Evolutionary conservation across 2,113 vertebrate genomes (phyloP).

Genomic region (Triplophysa siluroides): DNA sequence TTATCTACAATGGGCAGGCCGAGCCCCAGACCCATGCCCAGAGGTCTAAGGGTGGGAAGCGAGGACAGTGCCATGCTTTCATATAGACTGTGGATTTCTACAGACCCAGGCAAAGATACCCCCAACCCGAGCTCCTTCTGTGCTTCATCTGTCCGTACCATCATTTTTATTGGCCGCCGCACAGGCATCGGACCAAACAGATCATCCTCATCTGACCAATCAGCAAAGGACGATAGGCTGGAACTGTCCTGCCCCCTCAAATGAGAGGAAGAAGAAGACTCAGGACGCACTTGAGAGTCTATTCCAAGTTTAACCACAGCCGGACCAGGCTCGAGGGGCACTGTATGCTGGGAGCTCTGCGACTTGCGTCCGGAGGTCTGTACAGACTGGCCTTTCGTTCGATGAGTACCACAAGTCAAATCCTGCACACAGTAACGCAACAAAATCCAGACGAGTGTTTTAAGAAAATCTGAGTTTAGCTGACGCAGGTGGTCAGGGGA

Average conservation of each 20-base stretch:
- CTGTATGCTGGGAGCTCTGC: slow-evolving; percentile 68
- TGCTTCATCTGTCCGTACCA: slow-evolving; percentile 62
- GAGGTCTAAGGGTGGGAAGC: slow-evolving; percentile 73
- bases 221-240: slow-evolving; percentile 80
- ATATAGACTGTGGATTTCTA: slow-evolving; percentile 78
- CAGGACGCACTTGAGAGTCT: slow-evolving; percentile 40
- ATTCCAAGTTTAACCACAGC: slow-evolving; percentile 29
- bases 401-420: slow-evolving; percentile 59
- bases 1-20: slow-evolving; percentile 61
- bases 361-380: slow-evolving; percentile 64
- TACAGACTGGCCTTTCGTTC: slow-evolving; percentile 63
- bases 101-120: slow-evolving; percentile 88
- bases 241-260: slow-evolving; percentile 72
- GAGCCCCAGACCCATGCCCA: slow-evolving; percentile 67
- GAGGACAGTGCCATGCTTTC: slow-evolving; percentile 75
- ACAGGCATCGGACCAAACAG: slow-evolving; percentile 83
- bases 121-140: slow-evolving; percentile 62
- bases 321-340: slow-evolving; percentile 35
- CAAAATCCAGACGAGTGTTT: slow-evolving; percentile 90
- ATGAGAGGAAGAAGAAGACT: slow-evolving; percentile 57
- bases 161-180: slow-evolving; percentile 74
- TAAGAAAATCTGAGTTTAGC: slow-evolving; percentile 90
- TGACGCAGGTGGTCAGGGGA: slow-evolving; percentile 89
- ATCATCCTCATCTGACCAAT: slow-evolving; percentile 91
- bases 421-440: slow-evolving; percentile 78